Conservation (phyloP, 2,797 vertebrate species). For the Orientallactaga sibirica region DNA sequence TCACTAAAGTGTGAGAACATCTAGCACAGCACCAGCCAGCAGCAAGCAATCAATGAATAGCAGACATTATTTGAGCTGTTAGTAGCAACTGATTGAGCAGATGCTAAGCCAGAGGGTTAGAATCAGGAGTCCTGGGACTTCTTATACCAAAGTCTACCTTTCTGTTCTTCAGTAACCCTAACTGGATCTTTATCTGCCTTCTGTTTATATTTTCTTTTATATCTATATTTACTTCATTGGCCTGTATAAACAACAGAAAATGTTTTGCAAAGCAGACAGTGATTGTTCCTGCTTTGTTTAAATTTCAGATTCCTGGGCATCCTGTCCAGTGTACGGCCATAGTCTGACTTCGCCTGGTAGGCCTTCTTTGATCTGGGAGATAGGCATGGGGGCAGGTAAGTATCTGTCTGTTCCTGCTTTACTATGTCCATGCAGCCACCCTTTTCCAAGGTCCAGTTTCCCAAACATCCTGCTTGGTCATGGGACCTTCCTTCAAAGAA, state of each 20-base stretch:
- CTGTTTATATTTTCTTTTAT: not conserved
- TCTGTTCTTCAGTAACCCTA: not conserved
- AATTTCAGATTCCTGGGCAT: conserved; percentile 3
- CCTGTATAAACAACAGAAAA: conserved; percentile 37
- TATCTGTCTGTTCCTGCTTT: not conserved
- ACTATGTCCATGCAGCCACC: not conserved
- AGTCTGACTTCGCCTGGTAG: not conserved
- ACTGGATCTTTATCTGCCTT: not conserved
- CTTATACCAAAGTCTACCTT: not conserved
- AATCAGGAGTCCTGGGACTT: conserved; percentile 12
- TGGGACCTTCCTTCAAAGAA: conserved; percentile 35
- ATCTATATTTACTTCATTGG: not conserved
- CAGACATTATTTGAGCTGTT: not conserved
- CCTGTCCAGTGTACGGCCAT: not conserved
- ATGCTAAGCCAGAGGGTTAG: not conserved
- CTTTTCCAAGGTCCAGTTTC: conserved; percentile 46
- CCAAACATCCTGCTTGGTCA: conserved; percentile 43
- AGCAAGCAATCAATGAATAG: not conserved
- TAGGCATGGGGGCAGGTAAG: not conserved
- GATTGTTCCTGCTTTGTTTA: conserved; percentile 12
- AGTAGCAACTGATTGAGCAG: not conserved
- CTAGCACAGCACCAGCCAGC: not conserved
- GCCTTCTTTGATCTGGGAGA: not conserved
- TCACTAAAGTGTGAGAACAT: not conserved
- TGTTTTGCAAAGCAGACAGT: conserved; percentile 10